Percentiles rank a stretch among this genome's conserved stretches.
Conservation (phyloP, 2,888 invertebrate genomes). For the Agonopterix alstromeriana region DNA sequence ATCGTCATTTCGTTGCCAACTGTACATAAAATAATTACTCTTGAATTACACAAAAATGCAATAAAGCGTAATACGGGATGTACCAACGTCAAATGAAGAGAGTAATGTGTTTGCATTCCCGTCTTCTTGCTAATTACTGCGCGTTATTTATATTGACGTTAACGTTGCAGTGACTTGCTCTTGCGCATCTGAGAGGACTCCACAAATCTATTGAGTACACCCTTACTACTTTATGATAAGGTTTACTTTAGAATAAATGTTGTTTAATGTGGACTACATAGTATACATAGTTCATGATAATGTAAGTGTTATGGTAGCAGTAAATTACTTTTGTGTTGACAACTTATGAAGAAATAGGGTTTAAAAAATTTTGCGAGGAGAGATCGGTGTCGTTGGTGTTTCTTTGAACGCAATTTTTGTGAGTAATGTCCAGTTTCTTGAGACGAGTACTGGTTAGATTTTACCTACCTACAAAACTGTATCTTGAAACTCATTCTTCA, state of each 20-base stretch:
- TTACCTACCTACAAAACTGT: too few species aligned
- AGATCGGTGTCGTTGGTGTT: too few species aligned
- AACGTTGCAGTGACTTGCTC: not conserved
- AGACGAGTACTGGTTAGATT: not conserved
- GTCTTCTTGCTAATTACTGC: conserved; percentile 9
- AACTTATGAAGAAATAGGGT: too few species aligned
- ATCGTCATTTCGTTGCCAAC: too few species aligned
- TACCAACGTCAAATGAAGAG: conserved; percentile 10
- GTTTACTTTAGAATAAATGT: too few species aligned
- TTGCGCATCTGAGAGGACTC: not conserved
- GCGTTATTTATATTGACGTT: conserved; percentile 10
- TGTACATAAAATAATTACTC: conserved; percentile 7
- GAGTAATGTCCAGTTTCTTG: too few species aligned
- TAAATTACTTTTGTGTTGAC: conserved; percentile 1
- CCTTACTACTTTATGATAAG: too few species aligned
- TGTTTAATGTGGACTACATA: too few species aligned
- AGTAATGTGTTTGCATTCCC: conserved; percentile 21
- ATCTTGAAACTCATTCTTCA: too few species aligned
- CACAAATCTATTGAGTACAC: not conserved
- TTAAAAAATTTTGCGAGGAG: too few species aligned
- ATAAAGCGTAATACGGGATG: conserved; percentile 18
- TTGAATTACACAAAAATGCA: conserved; percentile 13
- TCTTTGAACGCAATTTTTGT: too few species aligned
- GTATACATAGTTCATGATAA: conserved; percentile 1
- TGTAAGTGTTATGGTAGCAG: conserved; percentile 4